A percentile compares a stretch with the other conserved stretches of the same genome.
phyloP scores from a whole-genome alignment of 2,113 vertebrate genomes.

The Mobula birostris region DNA sequence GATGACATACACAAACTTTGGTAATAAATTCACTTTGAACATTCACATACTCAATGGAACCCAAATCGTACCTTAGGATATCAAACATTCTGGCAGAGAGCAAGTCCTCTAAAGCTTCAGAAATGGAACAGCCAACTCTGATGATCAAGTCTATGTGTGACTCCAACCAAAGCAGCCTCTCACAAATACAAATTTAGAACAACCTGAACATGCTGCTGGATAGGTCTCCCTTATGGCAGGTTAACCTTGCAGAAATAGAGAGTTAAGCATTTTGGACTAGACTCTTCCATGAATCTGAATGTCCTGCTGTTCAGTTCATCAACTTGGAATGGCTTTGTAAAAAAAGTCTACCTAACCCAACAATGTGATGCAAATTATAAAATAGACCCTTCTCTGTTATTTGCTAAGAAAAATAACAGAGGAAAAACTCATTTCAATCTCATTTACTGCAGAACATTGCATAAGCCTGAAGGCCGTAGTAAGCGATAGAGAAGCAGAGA shows the following conservation, averaged over 20 bases:
- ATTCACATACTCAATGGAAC: too few relatives aligned
- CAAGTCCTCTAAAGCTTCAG: neutral
- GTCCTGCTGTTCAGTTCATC: neutral
- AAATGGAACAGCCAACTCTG: neutral
- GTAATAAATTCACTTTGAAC: neutral
- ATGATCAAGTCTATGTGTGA: neutral
- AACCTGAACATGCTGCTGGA: neutral
- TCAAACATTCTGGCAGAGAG: neutral
- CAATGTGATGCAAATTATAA: neutral
- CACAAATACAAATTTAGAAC: neutral
- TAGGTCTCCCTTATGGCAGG: neutral
- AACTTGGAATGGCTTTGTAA: neutral
- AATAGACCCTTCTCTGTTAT: neutral
- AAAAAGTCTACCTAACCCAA: neutral
- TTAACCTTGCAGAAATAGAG: neutral
- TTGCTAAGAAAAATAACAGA: neutral
- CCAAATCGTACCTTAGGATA: neutral
- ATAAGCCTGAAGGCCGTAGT: too few relatives aligned
- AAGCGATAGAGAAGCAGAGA: too few relatives aligned
- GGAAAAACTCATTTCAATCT: neutral
- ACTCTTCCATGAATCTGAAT: neutral
- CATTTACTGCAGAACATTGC: too few relatives aligned
- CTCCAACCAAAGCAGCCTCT: neutral
- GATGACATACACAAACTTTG: too few relatives aligned
- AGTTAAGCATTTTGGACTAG: neutral